Evolutionary conservation across 1,140 invertebrate species (phyloP).

Genomic region (Elymnias hypermnestra): DNA sequence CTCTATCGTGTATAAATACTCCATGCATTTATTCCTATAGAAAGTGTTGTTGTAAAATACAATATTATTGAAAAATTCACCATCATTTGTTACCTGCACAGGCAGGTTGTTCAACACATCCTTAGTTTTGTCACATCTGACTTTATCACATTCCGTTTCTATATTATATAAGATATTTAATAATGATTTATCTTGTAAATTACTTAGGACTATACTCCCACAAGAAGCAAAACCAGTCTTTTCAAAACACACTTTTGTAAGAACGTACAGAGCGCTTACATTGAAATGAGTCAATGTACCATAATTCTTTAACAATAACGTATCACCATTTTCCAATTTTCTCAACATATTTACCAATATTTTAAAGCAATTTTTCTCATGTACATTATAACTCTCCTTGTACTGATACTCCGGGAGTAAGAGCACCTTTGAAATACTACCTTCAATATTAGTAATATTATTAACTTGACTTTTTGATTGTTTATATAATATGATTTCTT

Average conservation of each 20-base stretch:
- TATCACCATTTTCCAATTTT: slow-evolving; percentile 38
- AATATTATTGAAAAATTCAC: slow-evolving; percentile 59
- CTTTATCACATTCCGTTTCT: slow-evolving; percentile 44
- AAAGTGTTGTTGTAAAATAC: slow-evolving; percentile 67
- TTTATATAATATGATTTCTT: slow-evolving; percentile 42
- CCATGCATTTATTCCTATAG: slow-evolving; percentile 61
- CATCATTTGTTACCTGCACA: slow-evolving; percentile 53
- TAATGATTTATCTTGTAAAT: slow-evolving; percentile 40
- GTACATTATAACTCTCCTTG: slow-evolving; percentile 41
- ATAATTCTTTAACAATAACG: slow-evolving; percentile 53
- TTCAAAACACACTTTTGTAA: slow-evolving; percentile 56
- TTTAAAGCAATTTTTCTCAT: slow-evolving; percentile 61
- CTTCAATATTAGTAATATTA: slow-evolving; percentile 25
- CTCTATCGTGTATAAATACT: slow-evolving; percentile 51
- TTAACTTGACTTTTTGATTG: slow-evolving; percentile 25
- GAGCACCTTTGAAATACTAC: slow-evolving; percentile 36
- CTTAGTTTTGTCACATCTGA: slow-evolving; percentile 33
- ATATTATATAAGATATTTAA: slow-evolving; percentile 43
- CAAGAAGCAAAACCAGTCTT: slow-evolving; percentile 51
- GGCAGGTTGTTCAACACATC: slow-evolving; percentile 54
- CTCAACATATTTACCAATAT: slow-evolving; percentile 38
- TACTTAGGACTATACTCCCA: slow-evolving; percentile 47
- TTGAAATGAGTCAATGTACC: slow-evolving; percentile 64
- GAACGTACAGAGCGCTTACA: slow-evolving; percentile 58
- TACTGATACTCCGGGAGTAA: slow-evolving; percentile 40